Percentiles rank a stretch among this genome's conserved stretches.
Conservation (phyloP, 1,140 invertebrate species). For the Anoplophora glabripennis region DNA sequence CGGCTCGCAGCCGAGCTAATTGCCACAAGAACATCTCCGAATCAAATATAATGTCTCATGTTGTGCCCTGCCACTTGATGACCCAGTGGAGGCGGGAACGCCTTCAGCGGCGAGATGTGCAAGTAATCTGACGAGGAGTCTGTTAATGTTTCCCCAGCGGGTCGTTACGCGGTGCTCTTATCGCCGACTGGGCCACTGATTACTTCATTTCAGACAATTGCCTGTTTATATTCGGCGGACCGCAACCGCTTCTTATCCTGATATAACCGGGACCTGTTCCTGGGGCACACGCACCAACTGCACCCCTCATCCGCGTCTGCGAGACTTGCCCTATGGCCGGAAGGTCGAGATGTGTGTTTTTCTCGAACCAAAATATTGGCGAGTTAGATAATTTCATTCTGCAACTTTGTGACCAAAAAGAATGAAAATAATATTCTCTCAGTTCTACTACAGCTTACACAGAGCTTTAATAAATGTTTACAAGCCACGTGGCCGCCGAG, state of each 20-base stretch:
- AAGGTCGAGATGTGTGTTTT: too few relatives aligned
- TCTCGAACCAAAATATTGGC: too few relatives aligned
- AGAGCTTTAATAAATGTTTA: too few relatives aligned
- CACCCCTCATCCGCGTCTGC: background rate
- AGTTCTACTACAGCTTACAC: too few relatives aligned
- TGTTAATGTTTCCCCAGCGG: constrained; percentile 50
- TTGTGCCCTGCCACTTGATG: background rate
- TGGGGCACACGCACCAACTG: constrained; percentile 6
- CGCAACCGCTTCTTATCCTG: constrained; percentile 44
- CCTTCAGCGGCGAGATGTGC: constrained; percentile 43
- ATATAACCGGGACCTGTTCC: constrained; percentile 41
- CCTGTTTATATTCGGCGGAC: constrained; percentile 51
- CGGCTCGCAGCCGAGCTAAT: too few relatives aligned
- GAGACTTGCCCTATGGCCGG: too few relatives aligned
- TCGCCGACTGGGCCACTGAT: constrained; percentile 50
- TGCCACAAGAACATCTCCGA: too few relatives aligned
- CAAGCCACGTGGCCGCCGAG: too few relatives aligned
- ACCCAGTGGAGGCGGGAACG: constrained; percentile 10
- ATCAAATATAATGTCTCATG: background rate
- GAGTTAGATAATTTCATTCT: too few relatives aligned
- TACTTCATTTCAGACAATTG: constrained; percentile 52
- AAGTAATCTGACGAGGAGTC: constrained; percentile 52
- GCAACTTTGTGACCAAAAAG: too few relatives aligned
- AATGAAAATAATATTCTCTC: too few relatives aligned
- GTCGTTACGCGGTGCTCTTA: constrained; percentile 50